A percentile compares a stretch with the other conserved stretches of the same genome.
Conservation (phyloP, 1,140 invertebrate genomes). For the Drosophila teissieri region DNA sequence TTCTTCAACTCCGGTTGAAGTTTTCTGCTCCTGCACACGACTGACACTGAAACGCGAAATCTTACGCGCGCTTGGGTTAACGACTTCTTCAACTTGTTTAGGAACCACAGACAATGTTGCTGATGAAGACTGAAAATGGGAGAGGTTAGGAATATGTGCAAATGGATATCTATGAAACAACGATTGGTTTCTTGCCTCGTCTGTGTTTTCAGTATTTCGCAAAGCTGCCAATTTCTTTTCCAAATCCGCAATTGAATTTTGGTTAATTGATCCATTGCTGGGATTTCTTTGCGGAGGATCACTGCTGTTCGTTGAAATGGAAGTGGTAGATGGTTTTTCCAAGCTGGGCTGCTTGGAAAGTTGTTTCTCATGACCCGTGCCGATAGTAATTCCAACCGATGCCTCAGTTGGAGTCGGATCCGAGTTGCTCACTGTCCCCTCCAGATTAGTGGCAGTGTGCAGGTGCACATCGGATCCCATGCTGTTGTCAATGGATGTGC, state of each 20-base stretch:
- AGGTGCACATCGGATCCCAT: constrained; percentile 70
- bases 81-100: constrained; percentile 57
- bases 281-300: constrained; percentile 43
- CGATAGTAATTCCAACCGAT: constrained; percentile 11
- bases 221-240: constrained; percentile 81
- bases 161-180: neutral
- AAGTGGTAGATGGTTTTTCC: constrained; percentile 56
- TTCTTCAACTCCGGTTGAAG: constrained; percentile 49
- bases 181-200: constrained; percentile 44
- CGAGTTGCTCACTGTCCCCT: constrained; percentile 22
- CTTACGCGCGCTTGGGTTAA: constrained; percentile 62
- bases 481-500: constrained; percentile 81
- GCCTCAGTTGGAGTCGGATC: constrained; percentile 59
- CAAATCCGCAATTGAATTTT: constrained; percentile 78
- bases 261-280: constrained; percentile 69
- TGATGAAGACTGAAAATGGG: constrained; percentile 16
- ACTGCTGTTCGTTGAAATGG: constrained; percentile 22
- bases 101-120: constrained; percentile 21
- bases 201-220: constrained; percentile 68
- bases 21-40: constrained; percentile 76
- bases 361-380: constrained; percentile 45
- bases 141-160: neutral
- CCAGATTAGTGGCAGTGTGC: constrained; percentile 60
- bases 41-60: constrained; percentile 83
- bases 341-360: constrained; percentile 74